A percentile compares a stretch with the other conserved stretches of the same genome.
These are phyloP conservation scores for Epinephelus awoara DNA, from an alignment of 2,797 vertebrate genomes.

Conservation along the genomic window DNA sequence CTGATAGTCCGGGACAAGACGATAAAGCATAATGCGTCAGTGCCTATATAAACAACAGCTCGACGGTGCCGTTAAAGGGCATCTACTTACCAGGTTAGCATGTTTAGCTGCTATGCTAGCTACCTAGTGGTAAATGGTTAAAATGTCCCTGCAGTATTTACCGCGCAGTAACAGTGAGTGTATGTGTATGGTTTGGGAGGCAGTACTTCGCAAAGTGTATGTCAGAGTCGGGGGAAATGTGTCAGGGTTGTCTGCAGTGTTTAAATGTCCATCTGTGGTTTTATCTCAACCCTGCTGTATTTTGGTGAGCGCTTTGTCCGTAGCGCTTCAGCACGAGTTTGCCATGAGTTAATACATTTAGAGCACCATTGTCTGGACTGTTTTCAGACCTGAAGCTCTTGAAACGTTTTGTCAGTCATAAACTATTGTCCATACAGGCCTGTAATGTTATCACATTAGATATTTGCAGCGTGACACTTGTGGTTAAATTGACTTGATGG, in stretches of 20 bases:
- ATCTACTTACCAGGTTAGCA: slow-evolving; percentile 38
- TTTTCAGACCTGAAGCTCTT: background rate
- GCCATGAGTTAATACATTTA: background rate
- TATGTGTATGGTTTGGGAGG: background rate
- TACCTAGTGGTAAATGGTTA: slow-evolving; percentile 11
- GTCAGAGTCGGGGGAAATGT: background rate
- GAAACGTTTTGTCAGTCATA: too few relatives aligned
- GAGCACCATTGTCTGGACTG: background rate
- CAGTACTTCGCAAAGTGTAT: background rate
- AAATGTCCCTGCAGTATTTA: slow-evolving; percentile 1
- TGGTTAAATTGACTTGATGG: too few relatives aligned
- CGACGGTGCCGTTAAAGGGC: background rate
- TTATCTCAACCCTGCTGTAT: background rate
- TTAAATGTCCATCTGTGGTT: background rate
- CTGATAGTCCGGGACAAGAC: background rate
- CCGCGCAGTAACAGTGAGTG: background rate
- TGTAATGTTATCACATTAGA: too few relatives aligned
- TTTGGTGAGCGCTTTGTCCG: slow-evolving; percentile 27
- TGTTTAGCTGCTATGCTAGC: slow-evolving; percentile 63
- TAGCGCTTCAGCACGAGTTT: slow-evolving; percentile 29
- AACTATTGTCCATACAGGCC: too few relatives aligned
- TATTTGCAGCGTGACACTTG: too few relatives aligned
- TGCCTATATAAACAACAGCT: background rate
- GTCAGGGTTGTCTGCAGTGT: background rate
- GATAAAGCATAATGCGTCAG: background rate